Percentiles rank a stretch among this genome's conserved stretches.
phyloP scores from a whole-genome alignment of 1,140 invertebrate genomes.

The Drosophila malerkotliana region DNA sequence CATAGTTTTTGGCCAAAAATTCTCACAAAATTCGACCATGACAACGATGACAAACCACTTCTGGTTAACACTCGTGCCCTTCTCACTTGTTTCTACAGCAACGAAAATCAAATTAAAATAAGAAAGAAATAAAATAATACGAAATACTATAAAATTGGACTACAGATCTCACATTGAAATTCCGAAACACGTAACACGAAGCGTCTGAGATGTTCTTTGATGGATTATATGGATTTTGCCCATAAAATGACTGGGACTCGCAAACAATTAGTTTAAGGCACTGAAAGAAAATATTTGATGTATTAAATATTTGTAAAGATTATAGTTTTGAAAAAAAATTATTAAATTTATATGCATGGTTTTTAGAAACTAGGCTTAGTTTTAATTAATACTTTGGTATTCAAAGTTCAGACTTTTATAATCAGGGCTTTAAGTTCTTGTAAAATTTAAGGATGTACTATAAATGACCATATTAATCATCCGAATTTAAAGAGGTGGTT shows the following conservation, averaged over 20 bases:
- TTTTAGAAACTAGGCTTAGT: too few species aligned
- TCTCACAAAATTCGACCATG: neutral
- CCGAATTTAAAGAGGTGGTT: too few species aligned
- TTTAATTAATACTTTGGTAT: too few species aligned
- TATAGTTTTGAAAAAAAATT: too few species aligned
- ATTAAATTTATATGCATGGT: too few species aligned
- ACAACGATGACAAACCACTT: conserved; percentile 28
- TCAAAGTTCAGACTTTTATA: too few species aligned
- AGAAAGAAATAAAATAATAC: neutral
- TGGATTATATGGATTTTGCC: conserved; percentile 83
- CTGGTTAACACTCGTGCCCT: conserved; percentile 54
- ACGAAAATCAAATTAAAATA: neutral
- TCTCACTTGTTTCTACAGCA: neutral
- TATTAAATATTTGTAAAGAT: too few species aligned
- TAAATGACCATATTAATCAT: too few species aligned
- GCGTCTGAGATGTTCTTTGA: conserved; percentile 79
- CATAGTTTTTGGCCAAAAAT: neutral
- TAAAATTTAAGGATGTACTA: too few species aligned
- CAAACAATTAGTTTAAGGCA: conserved; percentile 23
- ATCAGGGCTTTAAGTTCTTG: too few species aligned
- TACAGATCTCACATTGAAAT: conserved; percentile 71
- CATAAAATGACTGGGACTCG: conserved; percentile 62
- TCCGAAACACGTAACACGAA: conserved; percentile 68
- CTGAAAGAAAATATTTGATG: neutral
- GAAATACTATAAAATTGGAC: conserved; percentile 9